phyloP scores from a whole-genome alignment of 2,797 vertebrate species.

The Diplodus puntazzo region DNA sequence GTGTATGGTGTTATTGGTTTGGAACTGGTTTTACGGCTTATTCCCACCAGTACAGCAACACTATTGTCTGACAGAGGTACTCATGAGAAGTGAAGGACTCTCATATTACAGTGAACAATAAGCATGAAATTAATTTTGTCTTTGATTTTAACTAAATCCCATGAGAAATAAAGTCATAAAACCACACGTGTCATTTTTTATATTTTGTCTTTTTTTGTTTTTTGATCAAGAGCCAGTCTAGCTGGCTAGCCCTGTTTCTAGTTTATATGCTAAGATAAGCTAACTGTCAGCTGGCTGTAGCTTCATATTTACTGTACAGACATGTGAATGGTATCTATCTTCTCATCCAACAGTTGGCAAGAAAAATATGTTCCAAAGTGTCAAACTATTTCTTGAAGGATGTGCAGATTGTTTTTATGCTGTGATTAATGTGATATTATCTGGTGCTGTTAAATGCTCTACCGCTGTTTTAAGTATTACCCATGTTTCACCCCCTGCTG shows the following conservation, averaged over 20 bases:
- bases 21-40: no score
- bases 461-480: conserved; percentile 42
- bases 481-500: conserved; percentile 41
- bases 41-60: no score
- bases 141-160: conserved; percentile 3
- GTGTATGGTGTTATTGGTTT: no score
- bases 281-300: neutral
- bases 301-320: neutral
- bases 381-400: neutral
- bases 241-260: neutral
- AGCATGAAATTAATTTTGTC: conserved; percentile 1
- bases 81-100: neutral
- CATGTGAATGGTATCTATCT: neutral
- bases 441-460: conserved; percentile 11
- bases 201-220: no score
- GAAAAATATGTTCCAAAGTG: neutral
- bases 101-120: conserved; percentile 6
- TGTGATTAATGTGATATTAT: neutral
- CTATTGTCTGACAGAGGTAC: neutral
- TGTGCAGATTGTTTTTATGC: neutral
- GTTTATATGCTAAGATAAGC: conserved; percentile 2
- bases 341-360: conserved; percentile 1
- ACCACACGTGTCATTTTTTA: neutral
- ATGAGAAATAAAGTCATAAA: neutral
- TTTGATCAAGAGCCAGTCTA: neutral